Evolutionary conservation across 2,113 vertebrate genomes (phyloP), one percentile per base, ranked within the genome.

Genomic region (Seriola aureovittata): DNA sequence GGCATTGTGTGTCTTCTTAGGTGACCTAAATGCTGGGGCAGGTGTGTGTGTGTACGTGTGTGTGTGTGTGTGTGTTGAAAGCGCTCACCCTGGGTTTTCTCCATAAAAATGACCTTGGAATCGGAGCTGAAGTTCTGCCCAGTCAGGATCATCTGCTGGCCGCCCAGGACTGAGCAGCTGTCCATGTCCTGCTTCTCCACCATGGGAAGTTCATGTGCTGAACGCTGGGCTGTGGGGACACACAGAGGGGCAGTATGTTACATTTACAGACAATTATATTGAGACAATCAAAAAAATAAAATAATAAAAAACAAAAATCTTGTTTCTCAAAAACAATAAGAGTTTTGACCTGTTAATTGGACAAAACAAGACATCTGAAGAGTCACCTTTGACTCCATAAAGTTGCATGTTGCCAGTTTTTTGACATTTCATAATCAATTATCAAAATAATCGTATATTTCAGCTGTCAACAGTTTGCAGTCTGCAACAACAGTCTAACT

Each of bases 91-190:
- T 96, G 95, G 17, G 96, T 97, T 93, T 99, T 99, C 93, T 99
- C 98, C 40, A 95, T 96, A 55, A 99, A 99, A 64, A 99, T 92
- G 57, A 99, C 98, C 85, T 99, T 99, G 82, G 98, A 99, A 88
- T 99, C 98, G 0, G 97, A 95, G 34, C 97, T 99, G 93, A 99
- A 99, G 90, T 99, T 99, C 79, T 99, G 98, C 23, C 98, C 98
- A 0, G 96, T 99, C 76, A 99, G 96, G 86, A 99, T 99, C 98
- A 99, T 99, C 94, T 99, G 98, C 75, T 99, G 98, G 67, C 98
- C 98, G 19, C 98, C 98, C 48, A 97, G 97, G 7, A 97, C 97
- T 0, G 97, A 97, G 92, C 98, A 99, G 90, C 96, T 95, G 79
- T 99, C 97, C n/a, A 95, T 96, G 90, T 99, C 97, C 83, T 99